phyloP scores from a whole-genome alignment of 2,113 vertebrate genomes.

The Onychorhynchus coronatus region DNA sequence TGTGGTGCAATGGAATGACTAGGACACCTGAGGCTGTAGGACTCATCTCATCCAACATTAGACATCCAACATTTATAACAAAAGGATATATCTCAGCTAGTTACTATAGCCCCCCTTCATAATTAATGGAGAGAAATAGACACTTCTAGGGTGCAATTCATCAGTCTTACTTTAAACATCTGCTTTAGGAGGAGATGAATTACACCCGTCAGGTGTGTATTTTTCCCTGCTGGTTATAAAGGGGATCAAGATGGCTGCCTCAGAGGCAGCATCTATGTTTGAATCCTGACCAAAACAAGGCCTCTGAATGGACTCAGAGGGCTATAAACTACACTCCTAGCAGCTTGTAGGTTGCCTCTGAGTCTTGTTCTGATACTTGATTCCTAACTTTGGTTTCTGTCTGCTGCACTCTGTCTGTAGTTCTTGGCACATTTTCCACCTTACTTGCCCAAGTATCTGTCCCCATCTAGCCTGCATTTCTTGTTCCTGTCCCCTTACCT shows the following conservation, averaged over 20 bases:
- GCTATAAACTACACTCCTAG: neutral
- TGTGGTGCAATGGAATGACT: neutral
- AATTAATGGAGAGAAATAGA: conserved; percentile 58
- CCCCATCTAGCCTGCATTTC: neutral
- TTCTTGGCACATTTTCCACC: neutral
- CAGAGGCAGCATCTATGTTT: neutral
- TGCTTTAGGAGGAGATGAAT: conserved; percentile 57
- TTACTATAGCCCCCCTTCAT: conserved; percentile 25
- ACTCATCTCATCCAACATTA: conserved; percentile 23
- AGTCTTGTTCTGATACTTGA: neutral
- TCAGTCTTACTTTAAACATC: conserved; percentile 61
- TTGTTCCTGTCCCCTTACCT: neutral
- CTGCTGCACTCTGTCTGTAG: neutral
- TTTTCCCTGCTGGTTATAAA: neutral
- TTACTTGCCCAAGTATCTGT: neutral
- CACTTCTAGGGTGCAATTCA: conserved; percentile 40
- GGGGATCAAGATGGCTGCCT: neutral
- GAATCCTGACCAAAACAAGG: neutral
- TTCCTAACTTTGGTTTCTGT: neutral
- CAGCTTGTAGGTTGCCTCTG: neutral
- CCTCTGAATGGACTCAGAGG: neutral
- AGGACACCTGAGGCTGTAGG: conserved; percentile 52
- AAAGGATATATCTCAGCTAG: conserved; percentile 36
- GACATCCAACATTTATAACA: conserved; percentile 43
- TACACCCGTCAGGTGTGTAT: neutral